Evolutionary conservation across 2,113 vertebrate species (phyloP).

Genomic region (Takifugu flavidus): DNA sequence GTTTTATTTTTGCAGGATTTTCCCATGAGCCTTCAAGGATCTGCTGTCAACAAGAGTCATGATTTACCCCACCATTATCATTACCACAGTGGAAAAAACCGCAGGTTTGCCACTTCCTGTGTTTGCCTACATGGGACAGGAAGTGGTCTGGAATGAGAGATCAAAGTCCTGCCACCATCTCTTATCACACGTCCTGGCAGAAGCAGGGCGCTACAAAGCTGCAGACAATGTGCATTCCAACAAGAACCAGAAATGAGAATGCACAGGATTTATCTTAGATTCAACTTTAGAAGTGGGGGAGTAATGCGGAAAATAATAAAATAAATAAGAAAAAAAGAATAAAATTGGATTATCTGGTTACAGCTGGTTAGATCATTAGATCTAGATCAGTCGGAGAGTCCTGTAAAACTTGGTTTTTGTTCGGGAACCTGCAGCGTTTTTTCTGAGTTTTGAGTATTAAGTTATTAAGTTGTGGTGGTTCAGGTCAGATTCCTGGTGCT

Average conservation of each 20-base stretch:
- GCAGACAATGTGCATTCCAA: background rate
- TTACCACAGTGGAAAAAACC: constrained; percentile 18
- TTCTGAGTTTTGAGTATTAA: constrained; percentile 27
- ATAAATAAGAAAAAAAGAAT: background rate
- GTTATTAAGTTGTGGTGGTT: constrained; percentile 45
- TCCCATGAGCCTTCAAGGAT: constrained; percentile 27
- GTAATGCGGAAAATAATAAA: background rate
- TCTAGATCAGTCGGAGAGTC: background rate
- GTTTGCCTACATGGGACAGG: constrained; percentile 50
- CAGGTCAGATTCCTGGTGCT: constrained; percentile 23
- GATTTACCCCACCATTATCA: constrained; percentile 44
- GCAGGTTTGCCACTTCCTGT: constrained; percentile 54
- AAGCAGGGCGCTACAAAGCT: background rate
- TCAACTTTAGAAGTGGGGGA: background rate
- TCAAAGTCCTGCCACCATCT: constrained; percentile 35
- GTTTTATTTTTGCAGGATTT: constrained; percentile 10
- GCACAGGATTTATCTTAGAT: background rate
- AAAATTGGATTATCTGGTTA: background rate
- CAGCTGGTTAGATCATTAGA: no score
- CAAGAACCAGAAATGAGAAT: background rate
- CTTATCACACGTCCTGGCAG: constrained; percentile 12
- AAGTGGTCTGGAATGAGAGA: constrained; percentile 45
- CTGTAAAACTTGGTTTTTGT: background rate
- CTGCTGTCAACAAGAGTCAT: background rate
- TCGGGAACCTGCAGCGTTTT: background rate